A percentile compares a stretch with the other conserved stretches of the same genome.
phyloP scores from a whole-genome alignment of 2,888 invertebrate genomes.

The Ennomos erosarius region DNA sequence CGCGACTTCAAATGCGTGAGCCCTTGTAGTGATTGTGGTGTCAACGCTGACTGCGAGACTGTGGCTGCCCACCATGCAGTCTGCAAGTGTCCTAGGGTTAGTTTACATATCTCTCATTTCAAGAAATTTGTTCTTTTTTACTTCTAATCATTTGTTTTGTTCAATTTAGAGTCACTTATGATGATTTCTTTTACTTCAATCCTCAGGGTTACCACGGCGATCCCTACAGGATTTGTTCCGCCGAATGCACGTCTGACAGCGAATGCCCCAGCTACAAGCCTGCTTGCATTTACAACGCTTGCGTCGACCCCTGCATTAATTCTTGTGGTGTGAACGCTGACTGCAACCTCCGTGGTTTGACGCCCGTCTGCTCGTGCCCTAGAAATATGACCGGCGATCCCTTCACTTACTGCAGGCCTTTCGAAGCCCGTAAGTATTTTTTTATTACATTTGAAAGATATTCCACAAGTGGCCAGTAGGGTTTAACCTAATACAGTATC shows the following conservation, averaged over 20 bases:
- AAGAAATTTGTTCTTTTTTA: no score
- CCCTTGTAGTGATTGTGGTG: slow-evolving; percentile 91
- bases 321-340: slow-evolving; percentile 93
- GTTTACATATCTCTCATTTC: slow-evolving; percentile 30
- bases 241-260: slow-evolving; percentile 91
- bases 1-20: slow-evolving; percentile 90
- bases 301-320: slow-evolving; percentile 93
- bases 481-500: slow-evolving; percentile 5
- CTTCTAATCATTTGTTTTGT: neutral
- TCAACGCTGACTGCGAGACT: slow-evolving; percentile 91
- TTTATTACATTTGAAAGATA: neutral
- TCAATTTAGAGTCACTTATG: no score
- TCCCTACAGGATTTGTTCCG: slow-evolving; percentile 90
- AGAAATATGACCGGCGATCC: slow-evolving; percentile 95
- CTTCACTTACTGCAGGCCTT: slow-evolving; percentile 92
- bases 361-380: slow-evolving; percentile 94
- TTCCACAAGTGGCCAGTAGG: slow-evolving; percentile 22
- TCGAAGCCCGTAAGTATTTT: slow-evolving; percentile 88
- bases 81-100: slow-evolving; percentile 92
- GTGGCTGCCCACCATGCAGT: slow-evolving; percentile 90
- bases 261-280: slow-evolving; percentile 92
- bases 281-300: slow-evolving; percentile 92
- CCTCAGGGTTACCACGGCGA: slow-evolving; percentile 91
- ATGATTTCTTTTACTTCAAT: no score
- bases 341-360: slow-evolving; percentile 91